phyloP scores from a whole-genome alignment of 2,113 vertebrate species.

The Reinhardtius hippoglossoides region DNA sequence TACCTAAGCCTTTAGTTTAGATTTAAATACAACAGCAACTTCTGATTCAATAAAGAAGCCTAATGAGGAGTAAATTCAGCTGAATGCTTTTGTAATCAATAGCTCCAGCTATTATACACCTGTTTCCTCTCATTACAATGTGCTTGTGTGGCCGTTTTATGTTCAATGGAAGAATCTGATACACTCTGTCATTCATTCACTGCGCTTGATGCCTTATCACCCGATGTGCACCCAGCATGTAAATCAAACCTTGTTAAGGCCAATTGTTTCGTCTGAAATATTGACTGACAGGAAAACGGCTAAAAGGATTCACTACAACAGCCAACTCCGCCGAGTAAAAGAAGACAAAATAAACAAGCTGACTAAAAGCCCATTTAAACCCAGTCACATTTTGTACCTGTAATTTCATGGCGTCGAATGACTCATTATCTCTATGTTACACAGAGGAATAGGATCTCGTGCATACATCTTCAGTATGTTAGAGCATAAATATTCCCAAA shows the following conservation, averaged over 20 bases:
- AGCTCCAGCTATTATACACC: conserved; percentile 18
- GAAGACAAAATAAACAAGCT: conserved; percentile 22
- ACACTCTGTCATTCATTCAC: conserved; percentile 48
- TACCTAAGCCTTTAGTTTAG: not conserved
- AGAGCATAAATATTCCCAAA: conserved; percentile 9
- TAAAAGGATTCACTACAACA: conserved; percentile 13
- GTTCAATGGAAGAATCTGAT: conserved; percentile 20
- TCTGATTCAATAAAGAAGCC: conserved; percentile 23
- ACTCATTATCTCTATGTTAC: not conserved
- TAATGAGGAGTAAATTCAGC: conserved; percentile 28
- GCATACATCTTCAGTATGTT: conserved; percentile 7
- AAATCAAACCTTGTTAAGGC: conserved; percentile 54
- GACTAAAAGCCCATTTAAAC: conserved; percentile 15
- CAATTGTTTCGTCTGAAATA: conserved; percentile 48
- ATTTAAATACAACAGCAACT: conserved; percentile 31
- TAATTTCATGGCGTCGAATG: conserved; percentile 1
- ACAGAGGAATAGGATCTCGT: not conserved
- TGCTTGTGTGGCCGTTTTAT: conserved; percentile 13
- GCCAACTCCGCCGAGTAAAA: conserved; percentile 15
- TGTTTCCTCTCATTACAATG: conserved; percentile 12
- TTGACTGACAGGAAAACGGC: conserved; percentile 32
- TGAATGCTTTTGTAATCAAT: conserved; percentile 37
- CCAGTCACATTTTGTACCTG: not conserved
- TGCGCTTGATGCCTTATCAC: conserved; percentile 41
- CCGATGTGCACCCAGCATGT: conserved; percentile 42